A percentile compares a stretch with the other conserved stretches of the same genome.
Evolutionary conservation across 2,113 vertebrate genomes (phyloP).

Genomic region (Callipepla californica): DNA sequence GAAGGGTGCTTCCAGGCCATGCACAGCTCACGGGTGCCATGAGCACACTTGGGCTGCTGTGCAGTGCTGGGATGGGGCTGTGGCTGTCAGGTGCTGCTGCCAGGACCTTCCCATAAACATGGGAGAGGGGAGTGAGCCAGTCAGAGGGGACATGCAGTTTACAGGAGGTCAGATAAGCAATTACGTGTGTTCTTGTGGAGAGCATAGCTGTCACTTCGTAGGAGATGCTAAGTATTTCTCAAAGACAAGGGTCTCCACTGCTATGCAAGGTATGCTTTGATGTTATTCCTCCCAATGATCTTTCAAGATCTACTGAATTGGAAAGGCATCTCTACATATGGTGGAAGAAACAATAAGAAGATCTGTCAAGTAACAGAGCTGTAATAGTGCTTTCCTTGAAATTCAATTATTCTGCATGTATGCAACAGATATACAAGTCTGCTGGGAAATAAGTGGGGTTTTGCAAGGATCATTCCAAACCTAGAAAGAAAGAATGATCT

Average conservation of each 20-base stretch:
- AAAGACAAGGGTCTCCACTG: constrained; percentile 45
- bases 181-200: background rate
- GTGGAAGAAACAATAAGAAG: constrained; percentile 22
- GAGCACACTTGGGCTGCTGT: accelerated
- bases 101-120: background rate
- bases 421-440: background rate
- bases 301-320: constrained; percentile 37
- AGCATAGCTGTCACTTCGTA: constrained; percentile 30
- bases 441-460: background rate
- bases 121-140: background rate
- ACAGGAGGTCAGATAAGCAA: constrained; percentile 45
- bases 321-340: constrained; percentile 25
- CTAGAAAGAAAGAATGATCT: background rate
- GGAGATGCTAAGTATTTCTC: constrained; percentile 34
- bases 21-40: accelerated
- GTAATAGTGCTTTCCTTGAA: background rate
- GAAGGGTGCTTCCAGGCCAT: background rate
- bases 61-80: background rate
- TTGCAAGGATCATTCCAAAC: constrained; percentile 16
- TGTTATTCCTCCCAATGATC: background rate
- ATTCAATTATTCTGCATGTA: background rate
- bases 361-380: background rate
- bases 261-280: constrained; percentile 66
- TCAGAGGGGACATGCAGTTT: background rate
- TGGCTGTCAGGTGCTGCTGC: background rate